Percentiles rank a stretch among this genome's conserved stretches.
phyloP scores from a whole-genome alignment of 2,797 vertebrate genomes.

The Platalea minor region DNA sequence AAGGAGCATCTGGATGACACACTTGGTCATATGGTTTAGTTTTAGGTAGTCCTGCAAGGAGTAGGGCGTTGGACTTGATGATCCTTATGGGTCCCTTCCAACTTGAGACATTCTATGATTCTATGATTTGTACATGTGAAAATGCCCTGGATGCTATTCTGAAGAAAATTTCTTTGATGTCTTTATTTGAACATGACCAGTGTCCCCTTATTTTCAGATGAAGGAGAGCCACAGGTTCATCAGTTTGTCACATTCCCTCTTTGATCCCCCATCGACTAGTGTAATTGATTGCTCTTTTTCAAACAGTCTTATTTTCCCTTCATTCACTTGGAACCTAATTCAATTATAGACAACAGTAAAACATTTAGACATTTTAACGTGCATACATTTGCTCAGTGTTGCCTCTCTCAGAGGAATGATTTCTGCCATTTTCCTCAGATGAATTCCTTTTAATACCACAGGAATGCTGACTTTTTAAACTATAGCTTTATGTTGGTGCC shows the following conservation, averaged over 20 bases:
- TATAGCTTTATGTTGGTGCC: neutral
- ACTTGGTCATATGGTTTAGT: neutral
- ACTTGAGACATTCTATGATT: neutral
- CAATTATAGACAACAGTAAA: constrained; percentile 19
- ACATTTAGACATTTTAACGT: neutral
- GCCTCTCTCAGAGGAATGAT: neutral
- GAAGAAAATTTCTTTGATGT: neutral
- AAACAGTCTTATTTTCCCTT: neutral
- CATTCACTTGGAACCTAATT: constrained; percentile 9
- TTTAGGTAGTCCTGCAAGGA: neutral
- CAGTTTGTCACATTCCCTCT: neutral
- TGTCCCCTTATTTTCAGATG: neutral
- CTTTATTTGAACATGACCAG: neutral
- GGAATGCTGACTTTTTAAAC: constrained; percentile 24
- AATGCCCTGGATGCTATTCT: neutral
- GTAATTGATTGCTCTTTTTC: neutral
- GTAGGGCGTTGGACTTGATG: neutral
- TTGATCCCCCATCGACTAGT: neutral
- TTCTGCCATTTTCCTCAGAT: constrained; percentile 23
- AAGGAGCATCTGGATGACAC: accelerated
- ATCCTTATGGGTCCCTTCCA: neutral
- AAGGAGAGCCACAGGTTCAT: neutral
- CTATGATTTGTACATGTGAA: neutral
- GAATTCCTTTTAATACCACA: constrained; percentile 34
- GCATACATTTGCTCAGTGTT: neutral